Evolutionary conservation across 2,797 vertebrate species (phyloP).

Genomic region (Sphenodon punctatus): DNA sequence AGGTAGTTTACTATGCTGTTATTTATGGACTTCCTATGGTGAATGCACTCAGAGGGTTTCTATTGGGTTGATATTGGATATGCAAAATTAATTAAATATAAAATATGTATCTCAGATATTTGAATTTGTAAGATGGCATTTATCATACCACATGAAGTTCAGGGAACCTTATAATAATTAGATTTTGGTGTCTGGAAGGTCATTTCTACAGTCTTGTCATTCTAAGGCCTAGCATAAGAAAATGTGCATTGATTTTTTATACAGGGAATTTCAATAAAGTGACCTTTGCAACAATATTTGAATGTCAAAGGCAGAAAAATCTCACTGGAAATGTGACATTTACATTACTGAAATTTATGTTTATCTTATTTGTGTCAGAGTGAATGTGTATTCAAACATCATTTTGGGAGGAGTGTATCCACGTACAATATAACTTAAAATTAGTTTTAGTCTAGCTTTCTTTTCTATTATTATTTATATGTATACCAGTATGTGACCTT

Average conservation of each 20-base stretch:
- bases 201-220: background rate
- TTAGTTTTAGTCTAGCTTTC: no score
- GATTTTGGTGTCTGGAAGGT: background rate
- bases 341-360: constrained; percentile 1
- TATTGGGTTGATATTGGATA: no score
- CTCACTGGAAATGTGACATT: constrained; percentile 17
- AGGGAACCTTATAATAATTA: background rate
- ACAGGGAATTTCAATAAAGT: constrained; percentile 35
- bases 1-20: no score
- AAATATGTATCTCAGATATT: no score
- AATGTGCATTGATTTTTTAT: constrained; percentile 9
- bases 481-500: no score
- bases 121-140: background rate
- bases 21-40: no score
- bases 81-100: no score
- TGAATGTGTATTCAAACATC: no score
- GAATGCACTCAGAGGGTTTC: no score
- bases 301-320: constrained; percentile 32
- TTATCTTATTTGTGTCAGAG: background rate
- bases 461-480: no score
- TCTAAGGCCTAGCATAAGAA: constrained; percentile 11
- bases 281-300: constrained; percentile 21
- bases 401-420: background rate
- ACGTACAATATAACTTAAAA: background rate
- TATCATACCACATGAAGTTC: background rate